Evolutionary conservation across 2,113 vertebrate species (phyloP), one percentile per base, ranked within the genome.

Genomic region (Suncus etruscus): DNA sequence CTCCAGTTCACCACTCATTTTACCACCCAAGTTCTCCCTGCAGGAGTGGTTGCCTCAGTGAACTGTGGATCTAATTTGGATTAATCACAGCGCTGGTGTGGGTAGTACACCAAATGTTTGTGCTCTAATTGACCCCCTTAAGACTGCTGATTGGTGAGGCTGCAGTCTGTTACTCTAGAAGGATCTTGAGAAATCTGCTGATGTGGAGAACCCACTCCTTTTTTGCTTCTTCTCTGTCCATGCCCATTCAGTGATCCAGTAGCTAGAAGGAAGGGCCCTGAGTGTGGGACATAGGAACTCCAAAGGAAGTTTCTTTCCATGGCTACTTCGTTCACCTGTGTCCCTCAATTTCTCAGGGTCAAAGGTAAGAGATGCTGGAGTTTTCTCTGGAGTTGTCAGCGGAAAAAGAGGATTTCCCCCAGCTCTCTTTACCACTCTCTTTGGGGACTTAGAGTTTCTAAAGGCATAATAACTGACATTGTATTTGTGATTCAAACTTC

Each of bases 301-400:
- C 31, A 88, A 50, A 86, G 77, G 45, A 72, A 72, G 51, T 70
- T 45, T 10, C 47, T 50, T 87, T 75, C 11, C 12, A 45, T 91
- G 76, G 65, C 50, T 50, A 11, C 48, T 61, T 47, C 83, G 12
- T 8, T 73, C 61, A 74, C 63, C 61, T 18, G 69, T 4, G 70
- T n/a, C 85, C 39, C 32, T 66, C 73, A 86, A n/a, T 73, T 92
- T 89, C 94, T 96, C 90, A 90, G 93, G 94, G 93, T 89, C 76
- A 74, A 91, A 92, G 61, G 51, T 87, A 90, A 84, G 63, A 70
- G 50, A 79, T 58, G 61, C 83, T 66, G 39, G 39, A 61, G 63
- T 81, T 88, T 91, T 83, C 51, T 89, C 63, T 83, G 45, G 51
- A 66, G 48, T 76, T 51, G 39, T 76, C 16, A 48, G 9, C 79